Evolutionary conservation across 2,888 invertebrate genomes (phyloP).

Genomic region (Anoplius nigerrimus): DNA sequence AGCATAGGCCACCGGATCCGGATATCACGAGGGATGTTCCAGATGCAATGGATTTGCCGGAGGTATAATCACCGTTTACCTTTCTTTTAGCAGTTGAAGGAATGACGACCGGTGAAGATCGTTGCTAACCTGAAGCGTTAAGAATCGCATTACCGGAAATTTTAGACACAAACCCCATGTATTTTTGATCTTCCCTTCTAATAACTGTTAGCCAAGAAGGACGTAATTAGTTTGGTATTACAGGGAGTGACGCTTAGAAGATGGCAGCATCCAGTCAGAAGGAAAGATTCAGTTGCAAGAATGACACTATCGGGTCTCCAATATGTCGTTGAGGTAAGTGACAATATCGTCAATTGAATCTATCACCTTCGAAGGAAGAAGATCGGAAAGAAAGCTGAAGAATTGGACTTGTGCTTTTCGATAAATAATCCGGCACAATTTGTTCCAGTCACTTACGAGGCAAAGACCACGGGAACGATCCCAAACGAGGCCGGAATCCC

Average conservation of each 20-base stretch:
- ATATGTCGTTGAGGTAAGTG: slow-evolving; percentile 86
- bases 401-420: too few relatives aligned
- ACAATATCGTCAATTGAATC: too few relatives aligned
- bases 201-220: slow-evolving; percentile 47
- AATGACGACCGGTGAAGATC: too few relatives aligned
- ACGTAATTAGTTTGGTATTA: slow-evolving; percentile 71
- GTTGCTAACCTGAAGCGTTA: too few relatives aligned
- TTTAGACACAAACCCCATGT: too few relatives aligned
- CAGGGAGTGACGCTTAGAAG: slow-evolving; percentile 77
- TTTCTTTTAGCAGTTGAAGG: too few relatives aligned
- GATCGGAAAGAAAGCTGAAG: too few relatives aligned
- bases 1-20: slow-evolving; percentile 79
- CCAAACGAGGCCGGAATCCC: slow-evolving; percentile 81
- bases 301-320: slow-evolving; percentile 88
- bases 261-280: slow-evolving; percentile 75
- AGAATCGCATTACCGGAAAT: too few relatives aligned
- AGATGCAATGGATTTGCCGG: slow-evolving; percentile 70
- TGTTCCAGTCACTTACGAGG: slow-evolving; percentile 78
- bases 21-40: slow-evolving; percentile 77
- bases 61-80: slow-evolving; percentile 67
- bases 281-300: slow-evolving; percentile 88
- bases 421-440: too few relatives aligned
- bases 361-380: too few relatives aligned
- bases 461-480: slow-evolving; percentile 79
- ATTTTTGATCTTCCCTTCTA: slow-evolving; percentile 50